Conservation (phyloP, 2,113 vertebrate species). For the Lophius piscatorius region DNA sequence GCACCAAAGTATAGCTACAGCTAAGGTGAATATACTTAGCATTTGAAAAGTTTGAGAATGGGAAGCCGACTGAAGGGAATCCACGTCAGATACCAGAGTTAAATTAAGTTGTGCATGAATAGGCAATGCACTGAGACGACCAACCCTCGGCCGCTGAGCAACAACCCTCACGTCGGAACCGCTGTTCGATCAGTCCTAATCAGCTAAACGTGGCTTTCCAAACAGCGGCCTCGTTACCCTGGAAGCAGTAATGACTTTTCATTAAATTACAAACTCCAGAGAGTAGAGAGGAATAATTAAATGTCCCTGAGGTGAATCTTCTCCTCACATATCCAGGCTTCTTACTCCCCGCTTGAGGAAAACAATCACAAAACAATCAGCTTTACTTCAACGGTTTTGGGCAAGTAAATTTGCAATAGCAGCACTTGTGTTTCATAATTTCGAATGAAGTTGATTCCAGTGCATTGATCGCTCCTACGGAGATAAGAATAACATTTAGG, state of each 20-base stretch:
- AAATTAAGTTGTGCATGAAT: neutral
- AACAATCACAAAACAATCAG: constrained; percentile 30
- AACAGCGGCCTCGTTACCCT: constrained; percentile 46
- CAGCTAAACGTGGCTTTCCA: constrained; percentile 48
- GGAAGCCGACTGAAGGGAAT: neutral
- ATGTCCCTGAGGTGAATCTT: constrained; percentile 36
- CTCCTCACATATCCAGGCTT: neutral
- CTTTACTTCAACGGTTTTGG: constrained; percentile 14
- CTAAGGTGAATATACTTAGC: too few relatives aligned
- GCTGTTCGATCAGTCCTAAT: constrained; percentile 29
- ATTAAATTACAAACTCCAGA: constrained; percentile 51
- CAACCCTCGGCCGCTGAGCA: constrained; percentile 2
- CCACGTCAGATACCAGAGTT: neutral
- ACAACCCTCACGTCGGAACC: neutral
- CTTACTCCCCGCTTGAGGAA: constrained; percentile 26
- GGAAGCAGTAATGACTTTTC: constrained; percentile 50
- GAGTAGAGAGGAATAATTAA: constrained; percentile 47
- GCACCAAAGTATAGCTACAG: too few relatives aligned
- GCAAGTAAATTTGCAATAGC: constrained; percentile 4
- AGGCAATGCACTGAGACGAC: neutral
- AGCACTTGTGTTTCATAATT: constrained; percentile 18
- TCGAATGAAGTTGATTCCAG: constrained; percentile 1
- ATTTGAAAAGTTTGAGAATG: neutral
- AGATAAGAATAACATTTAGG: neutral
- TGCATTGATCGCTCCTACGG: neutral